Evolutionary conservation across 2,113 vertebrate genomes (phyloP).

Genomic region (Eulemur macaco): DNA sequence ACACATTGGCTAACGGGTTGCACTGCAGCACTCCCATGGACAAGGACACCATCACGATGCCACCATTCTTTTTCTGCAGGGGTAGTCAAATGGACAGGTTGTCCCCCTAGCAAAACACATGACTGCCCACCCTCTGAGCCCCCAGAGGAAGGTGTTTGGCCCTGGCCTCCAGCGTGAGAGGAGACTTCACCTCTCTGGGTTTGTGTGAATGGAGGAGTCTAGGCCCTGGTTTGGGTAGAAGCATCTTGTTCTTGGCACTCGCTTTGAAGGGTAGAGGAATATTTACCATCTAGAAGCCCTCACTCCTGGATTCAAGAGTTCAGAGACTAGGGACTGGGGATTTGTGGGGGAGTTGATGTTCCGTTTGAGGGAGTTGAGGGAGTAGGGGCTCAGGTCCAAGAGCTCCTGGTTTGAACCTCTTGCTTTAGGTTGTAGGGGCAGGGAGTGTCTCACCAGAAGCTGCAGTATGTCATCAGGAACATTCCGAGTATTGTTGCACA

Average conservation of each 20-base stretch:
- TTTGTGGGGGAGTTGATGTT: neutral
- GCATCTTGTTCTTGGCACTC: slow-evolving; percentile 16
- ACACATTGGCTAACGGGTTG: slow-evolving; percentile 83
- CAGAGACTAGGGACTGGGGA: neutral
- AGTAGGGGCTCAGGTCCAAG: neutral
- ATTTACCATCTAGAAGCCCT: neutral
- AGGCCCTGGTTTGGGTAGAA: neutral
- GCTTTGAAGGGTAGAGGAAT: neutral
- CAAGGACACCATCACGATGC: slow-evolving; percentile 94
- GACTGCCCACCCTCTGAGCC: neutral
- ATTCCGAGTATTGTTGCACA: slow-evolving; percentile 89
- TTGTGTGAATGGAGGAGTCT: neutral
- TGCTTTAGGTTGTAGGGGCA: neutral
- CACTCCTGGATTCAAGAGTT: neutral
- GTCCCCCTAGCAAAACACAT: neutral
- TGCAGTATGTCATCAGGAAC: slow-evolving; percentile 90
- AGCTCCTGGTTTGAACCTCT: neutral
- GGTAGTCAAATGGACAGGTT: neutral
- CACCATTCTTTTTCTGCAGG: slow-evolving; percentile 89
- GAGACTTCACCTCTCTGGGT: neutral
- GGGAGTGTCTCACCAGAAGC: slow-evolving; percentile 86
- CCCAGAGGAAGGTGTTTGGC: neutral
- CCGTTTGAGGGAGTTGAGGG: neutral
- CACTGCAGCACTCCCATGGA: slow-evolving; percentile 86
- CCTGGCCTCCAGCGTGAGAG: neutral